phyloP scores from a whole-genome alignment of 2,113 vertebrate species.

The Heterocephalus glaber region DNA sequence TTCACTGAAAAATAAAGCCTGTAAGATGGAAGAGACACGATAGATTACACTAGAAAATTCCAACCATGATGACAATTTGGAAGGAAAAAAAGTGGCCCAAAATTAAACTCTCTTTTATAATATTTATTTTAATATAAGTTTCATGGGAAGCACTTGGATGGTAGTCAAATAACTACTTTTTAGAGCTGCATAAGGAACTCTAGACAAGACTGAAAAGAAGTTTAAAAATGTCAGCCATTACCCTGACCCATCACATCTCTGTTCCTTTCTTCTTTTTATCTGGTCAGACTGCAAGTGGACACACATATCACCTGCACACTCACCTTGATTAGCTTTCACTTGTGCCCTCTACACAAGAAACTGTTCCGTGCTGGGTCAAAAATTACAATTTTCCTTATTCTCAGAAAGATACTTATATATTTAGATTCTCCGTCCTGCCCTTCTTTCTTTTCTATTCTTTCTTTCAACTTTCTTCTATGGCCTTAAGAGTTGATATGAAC shows the following conservation, averaged over 20 bases:
- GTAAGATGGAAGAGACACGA: not conserved
- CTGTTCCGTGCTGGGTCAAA: not conserved
- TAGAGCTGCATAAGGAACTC: not conserved
- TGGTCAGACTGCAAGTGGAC: not conserved
- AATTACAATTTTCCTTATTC: not conserved
- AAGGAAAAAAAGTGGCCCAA: not conserved
- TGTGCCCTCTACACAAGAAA: not conserved
- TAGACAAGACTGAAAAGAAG: not conserved
- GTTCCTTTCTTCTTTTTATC: not conserved
- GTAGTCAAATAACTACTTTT: not conserved
- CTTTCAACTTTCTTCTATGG: not conserved
- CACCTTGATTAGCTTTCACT: not conserved
- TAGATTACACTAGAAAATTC: not conserved
- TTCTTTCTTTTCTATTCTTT: no score
- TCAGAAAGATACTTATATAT: not conserved
- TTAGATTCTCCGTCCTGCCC: not conserved
- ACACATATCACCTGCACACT: not conserved
- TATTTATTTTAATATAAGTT: not conserved
- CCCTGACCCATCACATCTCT: rapidly evolving
- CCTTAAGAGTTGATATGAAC: not conserved
- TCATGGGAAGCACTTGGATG: not conserved
- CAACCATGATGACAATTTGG: not conserved
- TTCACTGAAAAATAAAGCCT: not conserved
- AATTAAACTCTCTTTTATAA: not conserved
- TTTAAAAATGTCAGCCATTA: not conserved